These are phyloP conservation scores for Drosophila atroscutellata DNA, from an alignment of 2,888 invertebrate genomes.

Conservation along the genomic window DNA sequence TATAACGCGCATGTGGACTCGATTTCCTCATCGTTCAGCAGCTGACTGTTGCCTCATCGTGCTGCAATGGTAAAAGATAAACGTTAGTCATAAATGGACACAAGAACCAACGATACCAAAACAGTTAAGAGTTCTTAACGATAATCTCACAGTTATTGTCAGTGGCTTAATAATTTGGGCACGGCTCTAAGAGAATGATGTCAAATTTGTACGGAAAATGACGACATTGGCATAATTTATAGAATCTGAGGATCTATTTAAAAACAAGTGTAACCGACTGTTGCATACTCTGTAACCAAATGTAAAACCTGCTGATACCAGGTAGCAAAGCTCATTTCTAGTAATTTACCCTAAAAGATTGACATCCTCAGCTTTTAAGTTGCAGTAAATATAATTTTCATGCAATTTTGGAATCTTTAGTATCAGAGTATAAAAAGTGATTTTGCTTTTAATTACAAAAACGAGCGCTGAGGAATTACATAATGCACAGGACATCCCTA, in stretches of 20 bases:
- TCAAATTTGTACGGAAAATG: conserved; percentile 12
- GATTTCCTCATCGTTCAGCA: conserved; percentile 64
- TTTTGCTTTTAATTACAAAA: background rate
- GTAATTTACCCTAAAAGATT: background rate
- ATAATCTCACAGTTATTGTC: conserved; percentile 14
- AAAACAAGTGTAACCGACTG: background rate
- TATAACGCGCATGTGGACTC: conserved; percentile 67
- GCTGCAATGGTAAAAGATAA: conserved; percentile 49
- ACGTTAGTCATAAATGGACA: conserved; percentile 36
- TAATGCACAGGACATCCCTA: background rate
- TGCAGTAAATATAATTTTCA: background rate
- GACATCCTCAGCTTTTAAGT: background rate
- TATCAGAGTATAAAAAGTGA: background rate
- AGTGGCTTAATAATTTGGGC: background rate
- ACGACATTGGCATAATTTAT: conserved; percentile 6
- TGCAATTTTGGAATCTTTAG: background rate
- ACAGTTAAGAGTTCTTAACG: conserved; percentile 21
- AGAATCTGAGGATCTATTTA: conserved; percentile 3
- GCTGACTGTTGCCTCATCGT: conserved; percentile 45
- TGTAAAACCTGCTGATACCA: background rate
- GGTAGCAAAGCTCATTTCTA: background rate
- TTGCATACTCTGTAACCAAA: background rate
- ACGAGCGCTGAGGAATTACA: background rate
- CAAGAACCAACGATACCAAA: conserved; percentile 20
- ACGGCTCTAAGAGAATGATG: conserved; percentile 9